Conservation (phyloP, 1,140 invertebrate species). For the Acarapis woodi region DNA sequence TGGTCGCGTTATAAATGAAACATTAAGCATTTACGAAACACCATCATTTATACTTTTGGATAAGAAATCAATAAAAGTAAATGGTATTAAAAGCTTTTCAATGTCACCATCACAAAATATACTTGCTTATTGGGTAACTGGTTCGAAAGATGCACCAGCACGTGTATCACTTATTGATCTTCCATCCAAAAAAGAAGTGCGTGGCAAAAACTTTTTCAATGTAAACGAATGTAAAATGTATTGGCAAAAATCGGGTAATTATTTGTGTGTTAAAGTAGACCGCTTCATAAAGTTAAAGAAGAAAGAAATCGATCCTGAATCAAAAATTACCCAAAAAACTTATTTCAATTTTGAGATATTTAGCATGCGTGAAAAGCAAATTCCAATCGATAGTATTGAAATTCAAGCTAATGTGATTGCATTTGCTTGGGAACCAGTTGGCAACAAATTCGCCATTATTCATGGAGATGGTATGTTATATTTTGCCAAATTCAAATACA, state of each 20-base stretch:
- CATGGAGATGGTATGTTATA: conserved; percentile 55
- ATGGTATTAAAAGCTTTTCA: conserved; percentile 67
- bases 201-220: conserved; percentile 88
- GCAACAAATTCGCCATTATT: conserved; percentile 80
- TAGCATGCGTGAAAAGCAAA: conserved; percentile 86
- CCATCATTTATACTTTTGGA: conserved; percentile 70
- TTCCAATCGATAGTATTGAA: conserved; percentile 89
- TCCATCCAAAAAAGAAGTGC: conserved; percentile 47
- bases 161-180: conserved; percentile 22
- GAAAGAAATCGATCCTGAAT: conserved; percentile 15
- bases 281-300: conserved; percentile 78
- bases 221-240: conserved; percentile 94
- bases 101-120: conserved; percentile 94
- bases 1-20: conserved; percentile 37
- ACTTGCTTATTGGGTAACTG: conserved; percentile 93
- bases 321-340: conserved; percentile 27
- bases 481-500: too few species aligned
- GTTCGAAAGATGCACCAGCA: conserved; percentile 49
- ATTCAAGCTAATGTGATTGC: conserved; percentile 51
- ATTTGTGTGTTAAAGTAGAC: conserved; percentile 91
- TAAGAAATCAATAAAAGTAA: conserved; percentile 76
- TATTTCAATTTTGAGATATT: conserved; percentile 99
- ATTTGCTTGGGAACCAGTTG: conserved; percentile 94
- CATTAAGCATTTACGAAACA: conserved; percentile 81
- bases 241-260: conserved; percentile 96